Evolutionary conservation across 2,888 invertebrate species (phyloP), one percentile per base, ranked within the genome.

Genomic region (Isoperla grammatica): DNA sequence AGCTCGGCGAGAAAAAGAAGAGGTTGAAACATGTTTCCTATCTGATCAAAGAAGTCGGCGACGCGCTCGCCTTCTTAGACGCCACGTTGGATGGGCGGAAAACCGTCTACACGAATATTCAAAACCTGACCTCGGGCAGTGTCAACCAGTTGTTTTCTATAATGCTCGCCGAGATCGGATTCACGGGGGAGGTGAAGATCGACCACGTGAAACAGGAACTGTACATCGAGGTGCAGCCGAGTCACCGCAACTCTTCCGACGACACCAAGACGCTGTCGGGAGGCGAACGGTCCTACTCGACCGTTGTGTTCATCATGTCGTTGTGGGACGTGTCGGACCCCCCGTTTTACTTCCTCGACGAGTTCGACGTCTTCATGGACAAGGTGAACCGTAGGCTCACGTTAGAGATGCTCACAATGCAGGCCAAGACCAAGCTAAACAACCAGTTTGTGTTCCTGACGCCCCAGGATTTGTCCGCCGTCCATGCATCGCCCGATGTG

Each of bases 321-420:
- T 79, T 98, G 35, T 98, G 98, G 98, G 88, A 91, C 61, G 88
- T 88, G 65, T 89, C 93, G 70, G 87, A 90, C 70, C 84, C 92
- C 69, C 97, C 98, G 0, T 96, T 98, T 76, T 88, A 88, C 79
- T 86, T 95, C 74, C 79, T 97, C 67, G 97, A 97, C 74, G 97
- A 98, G 79, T 97, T 95, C 72, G 96, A 97, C 71, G 95, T 97
- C 0, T 97, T 92, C 72, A 95, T 97, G 89, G 95, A 90, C 71
- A 73, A 72, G 68, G 22, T 50, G 49, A 93, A 93, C 74, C 82
- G 94, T 29, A 81, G 85, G 66, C 81, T 85, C 63, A 86, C 89
- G 67, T 85, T 92, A 78, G 83, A 87, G 67, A 81, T 93, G 71
- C 79, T 96, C 65, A 75, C 92, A 61, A 78, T 82, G 67, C 87